A percentile compares a stretch with the other conserved stretches of the same genome.
Conservation (phyloP, 2,113 vertebrate genomes). For the Gnathonemus longibarbis region DNA sequence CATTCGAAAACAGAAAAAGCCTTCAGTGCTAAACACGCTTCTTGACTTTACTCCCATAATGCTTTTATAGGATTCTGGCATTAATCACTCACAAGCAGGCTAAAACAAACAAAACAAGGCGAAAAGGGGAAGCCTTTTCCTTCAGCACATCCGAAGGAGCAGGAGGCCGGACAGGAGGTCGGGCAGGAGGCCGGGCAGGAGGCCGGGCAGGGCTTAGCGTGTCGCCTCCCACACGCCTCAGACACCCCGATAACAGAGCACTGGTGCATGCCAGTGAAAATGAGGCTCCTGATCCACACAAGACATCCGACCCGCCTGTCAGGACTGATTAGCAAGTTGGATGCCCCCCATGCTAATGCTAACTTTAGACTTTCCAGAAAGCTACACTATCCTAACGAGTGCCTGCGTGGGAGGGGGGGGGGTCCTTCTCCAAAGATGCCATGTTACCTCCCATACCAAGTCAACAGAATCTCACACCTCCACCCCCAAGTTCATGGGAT, state of each 20-base stretch:
- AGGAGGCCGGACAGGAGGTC: not conserved
- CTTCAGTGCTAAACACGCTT: not conserved
- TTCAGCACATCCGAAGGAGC: not conserved
- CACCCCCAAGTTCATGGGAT: not conserved
- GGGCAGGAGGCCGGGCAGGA: not conserved
- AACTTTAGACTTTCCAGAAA: constrained; percentile 11
- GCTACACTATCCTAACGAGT: not conserved
- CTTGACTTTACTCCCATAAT: not conserved
- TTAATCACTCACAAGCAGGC: not conserved
- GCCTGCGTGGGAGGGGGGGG: not conserved
- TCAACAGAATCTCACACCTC: not conserved
- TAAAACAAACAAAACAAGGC: not conserved
- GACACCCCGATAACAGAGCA: constrained; percentile 9
- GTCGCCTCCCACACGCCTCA: not conserved
- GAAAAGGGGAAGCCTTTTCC: not conserved
- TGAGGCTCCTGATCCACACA: constrained; percentile 34
- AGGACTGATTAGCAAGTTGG: constrained; percentile 32
- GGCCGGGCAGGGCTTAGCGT: not conserved
- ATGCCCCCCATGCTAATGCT: not conserved
- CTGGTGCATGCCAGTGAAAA: constrained; percentile 22
- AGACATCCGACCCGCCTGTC: constrained; percentile 33
- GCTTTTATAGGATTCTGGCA: not conserved
- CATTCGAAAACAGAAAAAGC: not conserved
- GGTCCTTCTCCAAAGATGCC: not conserved
- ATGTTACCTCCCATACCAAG: not conserved